Conservation (phyloP, 2,113 vertebrate species). For the Panthera leo region DNA sequence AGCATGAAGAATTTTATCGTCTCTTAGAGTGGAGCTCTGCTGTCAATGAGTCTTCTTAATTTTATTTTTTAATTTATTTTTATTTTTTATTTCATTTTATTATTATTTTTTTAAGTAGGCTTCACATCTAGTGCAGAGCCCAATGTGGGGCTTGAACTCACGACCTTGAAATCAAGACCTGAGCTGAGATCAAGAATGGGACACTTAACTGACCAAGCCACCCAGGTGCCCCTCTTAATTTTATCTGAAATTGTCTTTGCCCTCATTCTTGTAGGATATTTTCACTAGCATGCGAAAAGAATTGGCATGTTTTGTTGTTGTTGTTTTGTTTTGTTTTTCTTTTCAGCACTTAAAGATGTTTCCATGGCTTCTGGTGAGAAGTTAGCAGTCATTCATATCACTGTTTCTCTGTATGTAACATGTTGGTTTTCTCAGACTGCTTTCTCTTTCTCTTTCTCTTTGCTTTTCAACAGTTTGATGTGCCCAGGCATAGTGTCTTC, state of each 20-base stretch:
- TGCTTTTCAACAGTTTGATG: not conserved
- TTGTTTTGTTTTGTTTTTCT: not conserved
- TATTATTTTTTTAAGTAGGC: too few relatives aligned
- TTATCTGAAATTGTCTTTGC: not conserved
- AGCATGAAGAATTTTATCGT: not conserved
- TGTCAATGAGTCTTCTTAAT: not conserved
- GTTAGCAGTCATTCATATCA: not conserved
- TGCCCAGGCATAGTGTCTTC: not conserved
- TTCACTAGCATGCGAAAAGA: not conserved
- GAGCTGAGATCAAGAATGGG: too few relatives aligned
- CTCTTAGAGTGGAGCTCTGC: not conserved
- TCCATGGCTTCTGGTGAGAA: not conserved
- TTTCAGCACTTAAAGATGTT: not conserved
- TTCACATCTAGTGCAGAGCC: too few relatives aligned
- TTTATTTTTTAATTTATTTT: not conserved
- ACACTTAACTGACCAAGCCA: too few relatives aligned
- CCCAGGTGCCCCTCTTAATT: not conserved
- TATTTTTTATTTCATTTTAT: too few relatives aligned
- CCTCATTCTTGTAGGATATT: not conserved
- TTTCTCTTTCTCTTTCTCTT: not conserved
- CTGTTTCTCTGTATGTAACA: not conserved
- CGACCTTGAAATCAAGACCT: too few relatives aligned
- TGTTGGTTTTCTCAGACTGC: not conserved
- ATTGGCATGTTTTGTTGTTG: not conserved
- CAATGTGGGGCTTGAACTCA: too few relatives aligned